These are phyloP conservation scores for Arrhamphus sclerolepis DNA, from an alignment of 2,797 vertebrate genomes.

Conservation along the genomic window DNA sequence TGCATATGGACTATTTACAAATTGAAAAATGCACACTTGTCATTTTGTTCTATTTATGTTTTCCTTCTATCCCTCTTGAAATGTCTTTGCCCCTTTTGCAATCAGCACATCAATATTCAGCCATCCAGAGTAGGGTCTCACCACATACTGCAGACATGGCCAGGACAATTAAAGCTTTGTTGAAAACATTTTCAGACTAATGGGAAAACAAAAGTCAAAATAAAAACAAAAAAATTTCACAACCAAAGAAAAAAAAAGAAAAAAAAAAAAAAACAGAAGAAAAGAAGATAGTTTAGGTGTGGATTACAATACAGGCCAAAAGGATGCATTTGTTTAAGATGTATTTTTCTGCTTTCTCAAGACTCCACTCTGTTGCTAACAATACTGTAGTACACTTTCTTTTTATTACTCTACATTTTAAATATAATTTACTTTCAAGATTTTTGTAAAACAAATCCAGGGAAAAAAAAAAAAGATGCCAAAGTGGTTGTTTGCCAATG, in stretches of 20 bases:
- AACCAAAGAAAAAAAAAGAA: constrained; percentile 65
- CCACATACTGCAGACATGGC: constrained; percentile 78
- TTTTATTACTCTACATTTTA: constrained; percentile 91
- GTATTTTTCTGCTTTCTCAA: constrained; percentile 85
- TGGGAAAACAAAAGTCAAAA: constrained; percentile 77
- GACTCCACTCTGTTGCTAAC: constrained; percentile 87
- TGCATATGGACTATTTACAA: constrained; percentile 99
- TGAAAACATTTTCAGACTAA: constrained; percentile 85
- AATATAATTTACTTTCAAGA: constrained; percentile 98
- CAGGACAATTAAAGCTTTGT: constrained; percentile 91
- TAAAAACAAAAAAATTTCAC: constrained; percentile 83
- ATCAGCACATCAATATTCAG: constrained; percentile 87
- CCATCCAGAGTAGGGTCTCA: constrained; percentile 74
- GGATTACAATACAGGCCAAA: constrained; percentile 92
- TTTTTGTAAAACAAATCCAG: constrained; percentile 91
- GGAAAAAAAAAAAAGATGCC: constrained; percentile 71
- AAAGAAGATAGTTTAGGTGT: constrained; percentile 79
- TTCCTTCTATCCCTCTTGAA: constrained; percentile 73
- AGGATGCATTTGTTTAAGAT: constrained; percentile 80
- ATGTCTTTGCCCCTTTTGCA: constrained; percentile 82
- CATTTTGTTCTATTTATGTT: constrained; percentile 76
- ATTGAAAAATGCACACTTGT: constrained; percentile 98
- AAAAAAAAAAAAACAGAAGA: constrained; percentile 63
- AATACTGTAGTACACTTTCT: constrained; percentile 98
- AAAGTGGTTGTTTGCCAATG: constrained; percentile 90